These are phyloP conservation scores for Lonchura striata DNA, from an alignment of 2,113 vertebrate species.

Conservation along the genomic window DNA sequence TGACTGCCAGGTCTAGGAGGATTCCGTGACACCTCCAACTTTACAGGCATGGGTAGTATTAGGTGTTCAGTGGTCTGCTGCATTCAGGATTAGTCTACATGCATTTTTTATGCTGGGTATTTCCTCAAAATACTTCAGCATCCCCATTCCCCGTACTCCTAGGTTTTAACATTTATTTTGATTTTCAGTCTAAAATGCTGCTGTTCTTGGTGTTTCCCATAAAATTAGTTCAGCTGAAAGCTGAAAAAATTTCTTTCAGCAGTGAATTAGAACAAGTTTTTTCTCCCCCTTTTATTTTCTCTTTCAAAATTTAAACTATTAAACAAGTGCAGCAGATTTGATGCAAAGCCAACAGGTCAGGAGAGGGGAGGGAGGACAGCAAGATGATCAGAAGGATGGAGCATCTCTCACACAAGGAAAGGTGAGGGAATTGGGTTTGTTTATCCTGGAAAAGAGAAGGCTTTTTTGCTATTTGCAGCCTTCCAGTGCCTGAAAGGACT, in stretches of 20 bases:
- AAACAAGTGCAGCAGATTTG: neutral
- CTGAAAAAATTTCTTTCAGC: neutral
- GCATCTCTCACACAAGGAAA: neutral
- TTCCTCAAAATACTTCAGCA: neutral
- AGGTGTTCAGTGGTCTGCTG: neutral
- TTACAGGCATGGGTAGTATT: neutral
- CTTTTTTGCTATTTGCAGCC: neutral
- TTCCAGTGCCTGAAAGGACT: neutral
- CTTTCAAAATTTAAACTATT: neutral
- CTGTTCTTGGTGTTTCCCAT: neutral
- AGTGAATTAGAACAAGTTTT: neutral
- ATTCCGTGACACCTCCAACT: neutral
- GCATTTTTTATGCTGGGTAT: neutral
- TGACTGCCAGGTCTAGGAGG: neutral
- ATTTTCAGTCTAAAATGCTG: neutral
- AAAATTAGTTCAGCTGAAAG: neutral
- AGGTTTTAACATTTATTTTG: neutral
- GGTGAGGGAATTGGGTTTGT: rapidly evolving
- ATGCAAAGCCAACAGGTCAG: neutral
- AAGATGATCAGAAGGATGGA: neutral
- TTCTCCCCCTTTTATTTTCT: neutral
- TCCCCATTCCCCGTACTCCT: rapidly evolving
- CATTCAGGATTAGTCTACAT: neutral
- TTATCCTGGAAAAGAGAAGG: neutral
- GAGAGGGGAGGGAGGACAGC: neutral